phyloP scores from a whole-genome alignment of 2,113 vertebrate genomes.

The Chlorodrepanis virens region DNA sequence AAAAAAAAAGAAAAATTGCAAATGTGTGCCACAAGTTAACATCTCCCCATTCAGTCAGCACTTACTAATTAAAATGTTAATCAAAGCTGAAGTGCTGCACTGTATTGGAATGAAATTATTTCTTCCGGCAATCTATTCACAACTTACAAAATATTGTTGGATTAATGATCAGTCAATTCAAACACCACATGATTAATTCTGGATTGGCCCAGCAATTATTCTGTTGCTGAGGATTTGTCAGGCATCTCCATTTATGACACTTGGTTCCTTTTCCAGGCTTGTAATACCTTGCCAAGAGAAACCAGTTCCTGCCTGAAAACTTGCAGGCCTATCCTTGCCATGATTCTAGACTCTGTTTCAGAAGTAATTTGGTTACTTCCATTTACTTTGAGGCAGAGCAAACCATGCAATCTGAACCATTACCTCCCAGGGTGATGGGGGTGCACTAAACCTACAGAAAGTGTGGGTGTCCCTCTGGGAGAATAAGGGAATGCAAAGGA shows the following conservation, averaged over 20 bases:
- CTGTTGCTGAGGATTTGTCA: constrained; percentile 28
- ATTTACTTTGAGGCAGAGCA: background rate
- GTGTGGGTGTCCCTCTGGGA: background rate
- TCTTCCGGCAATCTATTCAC: constrained; percentile 57
- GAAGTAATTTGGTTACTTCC: background rate
- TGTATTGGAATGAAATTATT: constrained; percentile 42
- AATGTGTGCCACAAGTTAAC: constrained; percentile 64
- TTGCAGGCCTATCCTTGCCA: background rate
- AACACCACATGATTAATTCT: constrained; percentile 45
- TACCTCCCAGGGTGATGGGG: background rate
- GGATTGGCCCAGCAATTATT: constrained; percentile 53
- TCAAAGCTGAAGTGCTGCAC: constrained; percentile 40
- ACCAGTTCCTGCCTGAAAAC: constrained; percentile 40
- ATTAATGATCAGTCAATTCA: constrained; percentile 62
- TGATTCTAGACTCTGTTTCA: background rate
- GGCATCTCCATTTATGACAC: constrained; percentile 56
- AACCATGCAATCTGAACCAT: background rate
- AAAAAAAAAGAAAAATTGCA: constrained; percentile 51
- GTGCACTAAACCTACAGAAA: background rate
- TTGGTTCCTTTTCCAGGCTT: constrained; percentile 27
- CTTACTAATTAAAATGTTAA: constrained; percentile 64
- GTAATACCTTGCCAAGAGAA: constrained; percentile 49
- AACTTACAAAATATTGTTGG: constrained; percentile 66
- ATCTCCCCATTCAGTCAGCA: constrained; percentile 36
- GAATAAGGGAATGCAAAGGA: background rate